phyloP scores from a whole-genome alignment of 2,113 vertebrate species.

The Labeo rohita region DNA sequence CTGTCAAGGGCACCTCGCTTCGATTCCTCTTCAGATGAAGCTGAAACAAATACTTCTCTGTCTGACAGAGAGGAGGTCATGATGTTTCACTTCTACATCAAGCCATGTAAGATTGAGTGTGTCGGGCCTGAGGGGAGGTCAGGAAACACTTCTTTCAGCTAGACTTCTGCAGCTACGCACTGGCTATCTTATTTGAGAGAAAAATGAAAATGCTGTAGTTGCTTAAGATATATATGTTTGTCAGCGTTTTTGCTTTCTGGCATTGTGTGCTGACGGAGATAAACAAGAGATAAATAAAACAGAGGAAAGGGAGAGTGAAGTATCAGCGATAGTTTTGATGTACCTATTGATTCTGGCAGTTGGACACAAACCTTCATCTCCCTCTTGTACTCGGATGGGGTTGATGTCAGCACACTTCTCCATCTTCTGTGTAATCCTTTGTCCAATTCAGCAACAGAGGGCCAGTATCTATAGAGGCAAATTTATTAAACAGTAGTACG shows the following conservation, averaged over 20 bases:
- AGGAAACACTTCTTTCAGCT: slow-evolving; percentile 19
- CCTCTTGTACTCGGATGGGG: slow-evolving; percentile 46
- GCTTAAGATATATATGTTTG: slow-evolving; percentile 65
- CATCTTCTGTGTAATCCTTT: slow-evolving; percentile 62
- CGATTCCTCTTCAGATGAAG: slow-evolving; percentile 33
- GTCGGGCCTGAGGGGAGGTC: slow-evolving; percentile 29
- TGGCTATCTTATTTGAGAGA: slow-evolving; percentile 37
- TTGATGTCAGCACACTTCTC: slow-evolving; percentile 67
- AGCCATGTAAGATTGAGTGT: slow-evolving; percentile 18
- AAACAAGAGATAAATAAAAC: slow-evolving; percentile 71
- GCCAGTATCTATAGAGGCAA: neutral
- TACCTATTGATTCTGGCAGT: slow-evolving; percentile 77
- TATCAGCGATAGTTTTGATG: slow-evolving; percentile 73
- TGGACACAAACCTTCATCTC: slow-evolving; percentile 59
- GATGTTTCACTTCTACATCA: slow-evolving; percentile 38
- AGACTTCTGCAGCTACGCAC: neutral
- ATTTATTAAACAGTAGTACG: neutral
- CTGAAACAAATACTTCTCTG: slow-evolving; percentile 32
- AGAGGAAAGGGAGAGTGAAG: slow-evolving; percentile 66
- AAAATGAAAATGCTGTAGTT: slow-evolving; percentile 60
- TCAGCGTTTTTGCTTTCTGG: slow-evolving; percentile 70
- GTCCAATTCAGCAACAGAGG: slow-evolving; percentile 66
- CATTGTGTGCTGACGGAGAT: slow-evolving; percentile 65
- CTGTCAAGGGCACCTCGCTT: slow-evolving; percentile 27
- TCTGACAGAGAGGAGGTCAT: slow-evolving; percentile 34